A percentile compares a stretch with the other conserved stretches of the same genome.
Evolutionary conservation across 2,797 vertebrate species (phyloP).

Genomic region (Clarias laeviceps): DNA sequence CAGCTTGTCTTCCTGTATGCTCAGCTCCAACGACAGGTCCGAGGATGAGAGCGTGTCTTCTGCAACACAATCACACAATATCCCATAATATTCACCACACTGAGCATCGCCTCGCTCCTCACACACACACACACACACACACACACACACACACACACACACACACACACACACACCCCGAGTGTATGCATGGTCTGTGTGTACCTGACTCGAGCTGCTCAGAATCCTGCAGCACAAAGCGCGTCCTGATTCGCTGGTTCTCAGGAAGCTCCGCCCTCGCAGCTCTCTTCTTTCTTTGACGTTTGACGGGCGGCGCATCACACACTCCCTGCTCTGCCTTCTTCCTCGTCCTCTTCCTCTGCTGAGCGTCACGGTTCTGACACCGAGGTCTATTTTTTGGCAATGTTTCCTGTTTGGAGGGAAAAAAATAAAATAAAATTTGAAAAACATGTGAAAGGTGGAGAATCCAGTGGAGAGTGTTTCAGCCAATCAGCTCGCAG

Average conservation of each 20-base stretch:
- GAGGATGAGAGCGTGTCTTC: slow-evolving; percentile 69
- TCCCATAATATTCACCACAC: background rate
- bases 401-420: background rate
- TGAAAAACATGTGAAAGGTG: background rate
- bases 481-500: background rate
- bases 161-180: too few relatives aligned
- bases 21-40: slow-evolving; percentile 72
- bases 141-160: too few relatives aligned
- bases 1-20: slow-evolving; percentile 61
- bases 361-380: background rate
- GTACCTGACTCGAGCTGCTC: slow-evolving; percentile 61
- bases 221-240: slow-evolving; percentile 59
- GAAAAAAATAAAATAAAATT: background rate
- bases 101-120: background rate
- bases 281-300: slow-evolving; percentile 33
- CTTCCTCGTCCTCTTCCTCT: slow-evolving; percentile 9
- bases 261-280: background rate
- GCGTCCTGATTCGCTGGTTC: slow-evolving; percentile 53
- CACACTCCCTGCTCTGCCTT: background rate
- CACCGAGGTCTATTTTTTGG: background rate
- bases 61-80: slow-evolving; percentile 25
- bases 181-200: too few relatives aligned
- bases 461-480: background rate
- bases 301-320: slow-evolving; percentile 24
- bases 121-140: too few relatives aligned